phyloP scores from a whole-genome alignment of 2,797 vertebrate genomes.

The Centropyge bicolor region DNA sequence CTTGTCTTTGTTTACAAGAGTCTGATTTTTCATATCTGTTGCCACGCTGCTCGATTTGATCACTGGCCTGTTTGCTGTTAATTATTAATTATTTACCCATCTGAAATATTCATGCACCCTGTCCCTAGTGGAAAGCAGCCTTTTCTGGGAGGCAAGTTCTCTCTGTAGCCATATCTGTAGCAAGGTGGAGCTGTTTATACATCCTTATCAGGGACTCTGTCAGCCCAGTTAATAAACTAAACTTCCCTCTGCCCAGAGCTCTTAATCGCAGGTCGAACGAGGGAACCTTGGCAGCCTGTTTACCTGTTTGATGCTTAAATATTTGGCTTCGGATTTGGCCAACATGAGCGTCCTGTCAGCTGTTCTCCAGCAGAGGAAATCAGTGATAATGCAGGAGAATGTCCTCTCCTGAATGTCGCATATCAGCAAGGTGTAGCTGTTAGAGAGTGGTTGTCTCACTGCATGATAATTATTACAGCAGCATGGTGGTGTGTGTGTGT shows the following conservation, averaged over 20 bases:
- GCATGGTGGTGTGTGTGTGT: conserved; percentile 15
- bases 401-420: conserved; percentile 61
- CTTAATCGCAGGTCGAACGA: conserved; percentile 9
- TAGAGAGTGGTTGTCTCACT: conserved; percentile 44
- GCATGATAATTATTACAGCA: conserved; percentile 53
- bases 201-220: conserved; percentile 71
- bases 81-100: conserved; percentile 88
- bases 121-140: conserved; percentile 68
- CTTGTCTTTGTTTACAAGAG: conserved; percentile 84
- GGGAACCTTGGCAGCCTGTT: conserved; percentile 47
- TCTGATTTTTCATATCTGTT: conserved; percentile 80
- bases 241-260: conserved; percentile 36
- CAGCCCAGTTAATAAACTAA: conserved; percentile 64
- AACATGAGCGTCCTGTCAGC: conserved; percentile 29
- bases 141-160: conserved; percentile 72
- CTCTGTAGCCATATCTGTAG: conserved; percentile 66
- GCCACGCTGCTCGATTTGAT: conserved; percentile 84
- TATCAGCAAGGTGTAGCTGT: conserved; percentile 46
- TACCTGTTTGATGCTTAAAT: conserved; percentile 69
- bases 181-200: conserved; percentile 78
- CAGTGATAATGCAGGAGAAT: conserved; percentile 46
- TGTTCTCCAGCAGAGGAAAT: conserved; percentile 39
- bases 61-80: conserved; percentile 84
- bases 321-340: conserved; percentile 67
- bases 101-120: conserved; percentile 84